Evolutionary conservation across 2,888 invertebrate species (phyloP).

Genomic region (Arctia plantaginis): DNA sequence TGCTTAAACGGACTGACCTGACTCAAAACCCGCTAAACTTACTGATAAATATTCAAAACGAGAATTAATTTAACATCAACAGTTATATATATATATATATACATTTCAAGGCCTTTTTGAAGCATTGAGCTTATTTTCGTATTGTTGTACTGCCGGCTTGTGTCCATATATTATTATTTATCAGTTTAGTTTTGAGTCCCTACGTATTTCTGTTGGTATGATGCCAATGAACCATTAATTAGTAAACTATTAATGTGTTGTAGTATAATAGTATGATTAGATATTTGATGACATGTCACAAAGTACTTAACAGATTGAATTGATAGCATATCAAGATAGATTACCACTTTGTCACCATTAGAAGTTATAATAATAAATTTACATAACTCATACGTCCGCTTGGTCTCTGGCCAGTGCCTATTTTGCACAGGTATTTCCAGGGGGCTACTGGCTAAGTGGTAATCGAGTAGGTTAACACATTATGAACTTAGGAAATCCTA

Average conservation of each 20-base stretch:
- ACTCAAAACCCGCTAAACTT: background rate
- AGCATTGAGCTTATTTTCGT: constrained; percentile 27
- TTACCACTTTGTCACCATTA: too few relatives aligned
- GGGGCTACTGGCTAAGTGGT: too few relatives aligned
- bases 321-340: too few relatives aligned
- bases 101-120: constrained; percentile 30
- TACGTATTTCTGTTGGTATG: background rate
- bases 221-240: background rate
- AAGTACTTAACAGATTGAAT: too few relatives aligned
- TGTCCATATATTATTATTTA: background rate
- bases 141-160: background rate
- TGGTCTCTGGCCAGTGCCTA: too few relatives aligned
- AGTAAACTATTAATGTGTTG: background rate
- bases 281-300: too few relatives aligned
- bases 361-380: too few relatives aligned
- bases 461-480: too few relatives aligned
- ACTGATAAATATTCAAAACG: background rate
- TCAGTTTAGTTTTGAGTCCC: background rate
- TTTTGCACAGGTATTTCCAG: too few relatives aligned
- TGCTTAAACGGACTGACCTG: background rate
- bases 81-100: background rate
- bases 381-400: too few relatives aligned
- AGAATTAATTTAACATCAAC: background rate
- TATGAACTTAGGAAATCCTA: too few relatives aligned
- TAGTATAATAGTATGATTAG: too few relatives aligned